phyloP scores from a whole-genome alignment of 2,797 vertebrate species.

The Linurgus olivaceus region DNA sequence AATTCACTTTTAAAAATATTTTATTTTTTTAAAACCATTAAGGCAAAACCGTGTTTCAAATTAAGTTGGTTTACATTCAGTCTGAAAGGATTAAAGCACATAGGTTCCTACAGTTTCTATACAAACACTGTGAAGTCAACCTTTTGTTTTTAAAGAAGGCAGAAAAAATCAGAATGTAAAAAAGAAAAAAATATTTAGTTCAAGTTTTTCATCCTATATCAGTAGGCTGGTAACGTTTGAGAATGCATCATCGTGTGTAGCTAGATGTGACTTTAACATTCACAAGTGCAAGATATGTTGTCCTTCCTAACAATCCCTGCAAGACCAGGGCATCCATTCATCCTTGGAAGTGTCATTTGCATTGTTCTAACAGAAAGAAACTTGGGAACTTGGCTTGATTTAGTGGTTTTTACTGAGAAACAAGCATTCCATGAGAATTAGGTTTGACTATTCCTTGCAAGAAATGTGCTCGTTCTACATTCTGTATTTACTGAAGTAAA shows the following conservation, averaged over 20 bases:
- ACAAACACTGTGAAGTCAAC: slow-evolving; percentile 51
- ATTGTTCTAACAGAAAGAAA: background rate
- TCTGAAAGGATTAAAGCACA: slow-evolving; percentile 64
- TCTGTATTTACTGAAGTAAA: background rate
- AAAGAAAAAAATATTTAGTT: slow-evolving; percentile 28
- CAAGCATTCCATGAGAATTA: background rate
- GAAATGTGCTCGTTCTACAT: background rate
- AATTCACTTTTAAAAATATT: slow-evolving; percentile 73
- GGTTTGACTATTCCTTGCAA: background rate
- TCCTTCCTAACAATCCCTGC: background rate
- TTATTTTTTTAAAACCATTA: slow-evolving; percentile 75
- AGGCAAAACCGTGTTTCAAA: slow-evolving; percentile 74
- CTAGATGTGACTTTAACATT: background rate
- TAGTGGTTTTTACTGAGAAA: background rate
- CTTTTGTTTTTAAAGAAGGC: background rate
- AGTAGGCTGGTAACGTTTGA: background rate
- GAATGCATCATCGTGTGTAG: background rate
- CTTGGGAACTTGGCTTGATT: background rate
- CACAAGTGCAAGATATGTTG: background rate
- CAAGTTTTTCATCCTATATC: slow-evolving; percentile 31
- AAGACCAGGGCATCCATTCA: background rate
- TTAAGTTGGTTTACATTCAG: slow-evolving; percentile 74
- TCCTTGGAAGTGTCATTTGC: background rate
- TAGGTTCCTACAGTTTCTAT: slow-evolving; percentile 46
- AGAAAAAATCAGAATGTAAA: background rate